phyloP scores from a whole-genome alignment of 2,113 vertebrate genomes.

The Seriola rivoliana region DNA sequence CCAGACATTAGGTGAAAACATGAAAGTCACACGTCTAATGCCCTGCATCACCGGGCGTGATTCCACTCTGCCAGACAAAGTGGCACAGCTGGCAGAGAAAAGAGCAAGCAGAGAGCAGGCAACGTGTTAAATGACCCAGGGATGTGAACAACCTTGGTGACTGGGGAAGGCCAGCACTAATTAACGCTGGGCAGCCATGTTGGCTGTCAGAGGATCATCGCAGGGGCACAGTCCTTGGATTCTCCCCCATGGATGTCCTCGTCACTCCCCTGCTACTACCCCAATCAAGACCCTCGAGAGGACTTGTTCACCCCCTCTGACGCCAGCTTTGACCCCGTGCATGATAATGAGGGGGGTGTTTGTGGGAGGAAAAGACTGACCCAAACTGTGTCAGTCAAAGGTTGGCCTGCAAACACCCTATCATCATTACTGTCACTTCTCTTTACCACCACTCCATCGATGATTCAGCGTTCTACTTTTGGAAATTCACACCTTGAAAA shows the following conservation, averaged over 20 bases:
- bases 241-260: conserved; percentile 74
- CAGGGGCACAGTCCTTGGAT: conserved; percentile 72
- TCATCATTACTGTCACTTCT: conserved; percentile 58
- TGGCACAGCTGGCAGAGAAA: conserved; percentile 88
- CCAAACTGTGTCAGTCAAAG: conserved; percentile 68
- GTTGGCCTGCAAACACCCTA: conserved; percentile 56
- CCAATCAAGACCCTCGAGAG: conserved; percentile 54
- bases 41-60: conserved; percentile 64
- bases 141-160: conserved; percentile 84
- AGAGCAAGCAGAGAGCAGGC: conserved; percentile 82
- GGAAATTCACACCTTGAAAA: conserved; percentile 50
- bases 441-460: conserved; percentile 36
- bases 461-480: conserved; percentile 63
- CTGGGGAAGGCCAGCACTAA: conserved; percentile 85
- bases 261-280: conserved; percentile 63
- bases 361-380: conserved; percentile 44
- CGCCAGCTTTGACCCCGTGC: conserved; percentile 58
- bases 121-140: conserved; percentile 83
- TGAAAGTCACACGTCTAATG: conserved; percentile 79
- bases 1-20: conserved; percentile 72
- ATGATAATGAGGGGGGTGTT: conserved; percentile 70
- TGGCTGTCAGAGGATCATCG: conserved; percentile 67
- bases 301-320: conserved; percentile 64
- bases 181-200: conserved; percentile 76
- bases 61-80: conserved; percentile 78